phyloP scores from a whole-genome alignment of 2,888 invertebrate genomes.

The Stegana nigrithorax region DNA sequence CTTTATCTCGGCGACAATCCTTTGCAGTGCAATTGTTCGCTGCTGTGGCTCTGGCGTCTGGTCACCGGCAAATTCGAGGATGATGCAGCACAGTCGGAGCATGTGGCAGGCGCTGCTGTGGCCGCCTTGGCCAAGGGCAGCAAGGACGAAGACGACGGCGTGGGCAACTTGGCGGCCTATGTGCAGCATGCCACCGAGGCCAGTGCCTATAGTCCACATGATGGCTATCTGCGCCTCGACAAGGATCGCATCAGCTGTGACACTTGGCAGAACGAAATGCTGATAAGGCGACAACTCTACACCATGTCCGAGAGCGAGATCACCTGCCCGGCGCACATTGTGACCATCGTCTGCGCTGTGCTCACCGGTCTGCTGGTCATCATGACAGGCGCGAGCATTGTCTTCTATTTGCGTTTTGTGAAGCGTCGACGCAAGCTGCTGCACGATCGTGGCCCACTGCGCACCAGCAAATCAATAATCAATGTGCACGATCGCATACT shows the following conservation, averaged over 20 bases:
- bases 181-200: conserved; percentile 54
- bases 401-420: conserved; percentile 66
- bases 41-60: conserved; percentile 87
- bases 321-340: conserved; percentile 68
- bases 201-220: conserved; percentile 42
- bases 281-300: conserved; percentile 58
- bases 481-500: conserved; percentile 68
- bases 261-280: conserved; percentile 61
- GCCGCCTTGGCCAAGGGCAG: conserved; percentile 56
- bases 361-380: conserved; percentile 65
- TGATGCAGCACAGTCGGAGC: conserved; percentile 37
- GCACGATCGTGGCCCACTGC: conserved; percentile 62
- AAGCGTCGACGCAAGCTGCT: conserved; percentile 66
- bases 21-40: conserved; percentile 86
- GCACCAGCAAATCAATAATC: conserved; percentile 65
- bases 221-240: conserved; percentile 60
- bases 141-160: conserved; percentile 42
- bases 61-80: conserved; percentile 67
- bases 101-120: conserved; percentile 52
- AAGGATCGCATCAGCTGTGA: conserved; percentile 67
- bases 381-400: conserved; percentile 66
- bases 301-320: conserved; percentile 68
- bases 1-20: conserved; percentile 86
- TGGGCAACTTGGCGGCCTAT: conserved; percentile 53
- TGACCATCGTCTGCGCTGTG: conserved; percentile 68